These are phyloP conservation scores for Torymus texanus DNA, from an alignment of 2,888 invertebrate species.

Conservation along the genomic window DNA sequence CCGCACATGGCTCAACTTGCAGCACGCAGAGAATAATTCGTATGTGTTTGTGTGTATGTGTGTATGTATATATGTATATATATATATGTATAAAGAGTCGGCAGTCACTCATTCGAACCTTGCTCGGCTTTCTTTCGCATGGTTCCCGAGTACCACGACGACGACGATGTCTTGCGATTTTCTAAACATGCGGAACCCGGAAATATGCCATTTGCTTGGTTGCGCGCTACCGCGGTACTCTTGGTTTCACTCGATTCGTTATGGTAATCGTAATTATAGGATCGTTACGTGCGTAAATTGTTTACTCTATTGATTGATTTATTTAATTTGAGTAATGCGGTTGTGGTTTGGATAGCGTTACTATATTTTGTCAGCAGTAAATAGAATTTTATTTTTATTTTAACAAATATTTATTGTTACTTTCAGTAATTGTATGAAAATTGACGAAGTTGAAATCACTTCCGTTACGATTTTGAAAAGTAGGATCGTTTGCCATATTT, in stretches of 20 bases:
- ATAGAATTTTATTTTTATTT: no score
- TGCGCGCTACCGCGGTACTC: neutral
- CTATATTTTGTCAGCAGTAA: no score
- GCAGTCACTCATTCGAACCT: slow-evolving; percentile 30
- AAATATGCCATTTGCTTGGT: slow-evolving; percentile 37
- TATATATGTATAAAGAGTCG: neutral
- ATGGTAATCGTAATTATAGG: neutral
- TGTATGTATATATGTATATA: slow-evolving; percentile 51
- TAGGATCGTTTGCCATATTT: no score
- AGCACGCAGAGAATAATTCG: slow-evolving; percentile 26
- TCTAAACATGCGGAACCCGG: slow-evolving; percentile 34
- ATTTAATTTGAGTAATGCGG: no score
- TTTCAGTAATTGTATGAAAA: no score
- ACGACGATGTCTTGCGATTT: slow-evolving; percentile 16
- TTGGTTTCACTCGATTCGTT: neutral
- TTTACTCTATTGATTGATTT: no score
- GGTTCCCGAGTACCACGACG: slow-evolving; percentile 24
- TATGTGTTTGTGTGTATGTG: slow-evolving; percentile 62
- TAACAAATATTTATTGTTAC: no score
- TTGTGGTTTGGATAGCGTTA: no score
- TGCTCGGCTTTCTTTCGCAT: slow-evolving; percentile 15
- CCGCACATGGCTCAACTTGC: slow-evolving; percentile 53
- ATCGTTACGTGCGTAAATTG: neutral
- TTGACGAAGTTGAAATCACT: no score
- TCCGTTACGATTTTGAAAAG: no score